Evolutionary conservation across 2,888 invertebrate species (phyloP), one percentile per base, ranked within the genome.

Genomic region (Cheilosia vulpina): DNA sequence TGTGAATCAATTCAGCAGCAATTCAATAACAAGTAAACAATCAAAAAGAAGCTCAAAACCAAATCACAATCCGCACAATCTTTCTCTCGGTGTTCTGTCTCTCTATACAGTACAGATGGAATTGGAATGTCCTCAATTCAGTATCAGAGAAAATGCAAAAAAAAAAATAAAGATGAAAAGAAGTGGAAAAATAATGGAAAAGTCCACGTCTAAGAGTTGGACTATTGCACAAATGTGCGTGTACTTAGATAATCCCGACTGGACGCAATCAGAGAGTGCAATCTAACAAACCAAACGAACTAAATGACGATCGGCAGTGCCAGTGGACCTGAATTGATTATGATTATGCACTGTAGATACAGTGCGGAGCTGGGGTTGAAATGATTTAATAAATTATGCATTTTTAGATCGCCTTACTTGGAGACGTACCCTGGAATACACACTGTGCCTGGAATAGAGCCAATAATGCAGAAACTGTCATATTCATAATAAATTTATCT

Each of bases 1-100:
- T 78, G 82, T 83, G 78, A 78, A 78, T 83, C 82, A 78, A 83
- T 72, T 83, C 31, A 31, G 62, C 77, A 72, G 66, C 79, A 84
- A 66, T 79, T 79, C 75, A 69, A 73, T 73, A 73, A 83, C 66
- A 72, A 82, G 65, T 72, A 60, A 60, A 68, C 63, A 72, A 77
- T 72, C 72, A 60, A 13, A 19, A 41, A 45, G 15, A 62, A 62
- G 34, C 31, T 21, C 50, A 53, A 63, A 50, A 47, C 24, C 45
- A 60, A 71, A 71, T 71, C 82, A 57, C 41, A 17, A 60, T 69
- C 38, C n/a, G 27, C 47, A 55, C 57, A 47, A 60, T 69, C 38
- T 21, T 47, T 55, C 60, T 45, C 11, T 53, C 38, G n/a, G 53
- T 45, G 31, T 19, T 43, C 45, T 45, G 38, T 47, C 34, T 19